These are phyloP conservation scores for Atethmia centrago DNA, from an alignment of 2,888 invertebrate species.

Conservation along the genomic window DNA sequence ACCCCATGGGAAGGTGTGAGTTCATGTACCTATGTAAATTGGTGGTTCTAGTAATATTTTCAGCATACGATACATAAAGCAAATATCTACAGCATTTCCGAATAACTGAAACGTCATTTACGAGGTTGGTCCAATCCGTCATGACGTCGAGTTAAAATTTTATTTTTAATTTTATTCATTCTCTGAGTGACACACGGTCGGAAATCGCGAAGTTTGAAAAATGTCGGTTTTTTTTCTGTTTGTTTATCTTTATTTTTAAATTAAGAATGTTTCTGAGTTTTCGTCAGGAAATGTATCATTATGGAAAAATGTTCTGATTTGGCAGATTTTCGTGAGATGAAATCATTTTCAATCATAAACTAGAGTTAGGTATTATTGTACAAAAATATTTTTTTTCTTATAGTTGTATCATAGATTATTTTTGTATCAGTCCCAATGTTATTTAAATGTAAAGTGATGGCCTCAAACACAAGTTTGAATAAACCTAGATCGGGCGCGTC, in stretches of 20 bases:
- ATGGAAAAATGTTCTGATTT: slow-evolving; percentile 10
- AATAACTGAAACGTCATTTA: slow-evolving; percentile 22
- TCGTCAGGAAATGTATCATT: slow-evolving; percentile 21
- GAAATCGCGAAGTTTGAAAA: slow-evolving; percentile 42
- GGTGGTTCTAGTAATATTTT: neutral
- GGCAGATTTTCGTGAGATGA: slow-evolving; percentile 9
- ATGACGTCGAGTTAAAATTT: neutral
- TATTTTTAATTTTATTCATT: slow-evolving; percentile 31
- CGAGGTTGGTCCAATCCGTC: slow-evolving; percentile 16
- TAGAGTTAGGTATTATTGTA: too few species aligned
- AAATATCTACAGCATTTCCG: slow-evolving; percentile 36
- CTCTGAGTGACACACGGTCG: slow-evolving; percentile 22
- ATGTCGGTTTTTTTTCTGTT: slow-evolving; percentile 39
- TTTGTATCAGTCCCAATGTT: too few species aligned
- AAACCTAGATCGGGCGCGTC: too few species aligned
- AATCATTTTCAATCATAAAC: too few species aligned
- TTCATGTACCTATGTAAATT: neutral
- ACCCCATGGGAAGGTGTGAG: too few species aligned
- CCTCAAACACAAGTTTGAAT: too few species aligned
- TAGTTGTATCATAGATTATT: too few species aligned
- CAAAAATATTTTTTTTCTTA: too few species aligned
- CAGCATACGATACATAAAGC: neutral
- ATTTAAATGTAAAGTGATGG: too few species aligned
- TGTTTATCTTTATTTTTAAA: slow-evolving; percentile 13
- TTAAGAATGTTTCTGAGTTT: neutral